Evolutionary conservation across 2,113 vertebrate species (phyloP).

Genomic region (Callocephalon fimbriatum): DNA sequence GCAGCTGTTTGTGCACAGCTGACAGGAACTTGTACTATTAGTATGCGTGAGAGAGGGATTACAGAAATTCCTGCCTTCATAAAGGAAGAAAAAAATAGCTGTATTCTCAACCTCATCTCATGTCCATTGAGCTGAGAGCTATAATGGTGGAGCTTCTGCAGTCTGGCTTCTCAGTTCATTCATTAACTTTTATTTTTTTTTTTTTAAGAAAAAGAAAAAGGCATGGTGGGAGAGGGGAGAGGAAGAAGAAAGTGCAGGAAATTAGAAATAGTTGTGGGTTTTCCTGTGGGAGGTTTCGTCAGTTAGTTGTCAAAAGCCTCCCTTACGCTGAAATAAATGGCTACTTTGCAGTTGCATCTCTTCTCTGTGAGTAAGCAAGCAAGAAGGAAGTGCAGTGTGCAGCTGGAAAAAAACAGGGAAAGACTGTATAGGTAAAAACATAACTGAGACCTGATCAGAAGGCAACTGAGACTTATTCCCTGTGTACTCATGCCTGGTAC

Average conservation of each 20-base stretch:
- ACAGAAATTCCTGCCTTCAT: neutral
- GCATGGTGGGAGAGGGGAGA: rapidly evolving
- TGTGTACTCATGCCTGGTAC: neutral
- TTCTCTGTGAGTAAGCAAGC: neutral
- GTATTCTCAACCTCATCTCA: neutral
- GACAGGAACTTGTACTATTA: neutral
- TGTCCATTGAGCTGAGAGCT: neutral
- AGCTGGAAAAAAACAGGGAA: neutral
- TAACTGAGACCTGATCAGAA: neutral
- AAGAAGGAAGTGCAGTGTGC: neutral
- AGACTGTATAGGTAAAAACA: neutral
- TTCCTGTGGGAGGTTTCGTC: neutral
- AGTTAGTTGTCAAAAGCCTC: neutral
- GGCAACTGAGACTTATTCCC: neutral
- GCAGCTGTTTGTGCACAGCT: neutral
- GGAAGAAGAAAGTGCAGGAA: neutral
- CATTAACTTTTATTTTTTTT: neutral
- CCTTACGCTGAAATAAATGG: neutral
- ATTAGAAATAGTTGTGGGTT: neutral
- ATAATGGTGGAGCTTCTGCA: neutral
- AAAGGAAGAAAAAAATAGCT: neutral
- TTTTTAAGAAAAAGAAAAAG: neutral
- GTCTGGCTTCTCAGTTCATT: neutral
- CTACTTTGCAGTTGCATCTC: neutral
- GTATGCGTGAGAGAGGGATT: neutral